Evolutionary conservation across 2,888 invertebrate genomes (phyloP).

Genomic region (Leptogaster cylindrica): DNA sequence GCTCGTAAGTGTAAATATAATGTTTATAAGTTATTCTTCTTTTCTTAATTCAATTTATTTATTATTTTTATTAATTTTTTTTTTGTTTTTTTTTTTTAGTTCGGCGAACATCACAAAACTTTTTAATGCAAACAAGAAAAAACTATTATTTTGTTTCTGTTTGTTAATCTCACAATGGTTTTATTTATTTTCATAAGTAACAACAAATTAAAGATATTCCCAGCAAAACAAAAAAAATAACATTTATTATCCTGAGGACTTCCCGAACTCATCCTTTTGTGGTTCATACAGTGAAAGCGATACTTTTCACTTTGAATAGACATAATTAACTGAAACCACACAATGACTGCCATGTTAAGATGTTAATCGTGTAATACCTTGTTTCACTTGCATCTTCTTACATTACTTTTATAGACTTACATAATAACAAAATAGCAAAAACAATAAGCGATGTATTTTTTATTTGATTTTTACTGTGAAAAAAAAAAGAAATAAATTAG

Average conservation of each 20-base stretch:
- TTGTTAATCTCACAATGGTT: too few relatives aligned
- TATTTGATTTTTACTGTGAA: slow-evolving; percentile 23
- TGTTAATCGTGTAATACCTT: slow-evolving; percentile 28
- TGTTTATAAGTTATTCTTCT: too few relatives aligned
- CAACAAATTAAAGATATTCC: too few relatives aligned
- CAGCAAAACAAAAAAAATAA: too few relatives aligned
- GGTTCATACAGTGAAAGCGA: neutral
- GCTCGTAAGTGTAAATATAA: slow-evolving; percentile 24
- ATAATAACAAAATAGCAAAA: too few relatives aligned
- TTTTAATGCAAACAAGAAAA: too few relatives aligned
- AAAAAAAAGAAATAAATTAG: slow-evolving; percentile 12
- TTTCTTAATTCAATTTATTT: neutral
- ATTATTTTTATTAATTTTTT: neutral
- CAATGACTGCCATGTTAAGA: slow-evolving; percentile 32
- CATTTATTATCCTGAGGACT: too few relatives aligned
- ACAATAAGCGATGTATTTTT: too few relatives aligned
- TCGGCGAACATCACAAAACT: neutral
- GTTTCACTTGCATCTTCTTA: slow-evolving; percentile 32
- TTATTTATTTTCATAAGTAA: too few relatives aligned
- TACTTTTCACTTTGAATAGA: neutral
- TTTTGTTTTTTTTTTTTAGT: neutral
- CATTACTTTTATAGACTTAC: slow-evolving; percentile 31
- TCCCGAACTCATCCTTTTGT: too few relatives aligned
- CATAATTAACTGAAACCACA: neutral
- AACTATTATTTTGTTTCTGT: too few relatives aligned